Evolutionary conservation across 2,888 invertebrate species (phyloP).

Genomic region (Nycteola revayana): DNA sequence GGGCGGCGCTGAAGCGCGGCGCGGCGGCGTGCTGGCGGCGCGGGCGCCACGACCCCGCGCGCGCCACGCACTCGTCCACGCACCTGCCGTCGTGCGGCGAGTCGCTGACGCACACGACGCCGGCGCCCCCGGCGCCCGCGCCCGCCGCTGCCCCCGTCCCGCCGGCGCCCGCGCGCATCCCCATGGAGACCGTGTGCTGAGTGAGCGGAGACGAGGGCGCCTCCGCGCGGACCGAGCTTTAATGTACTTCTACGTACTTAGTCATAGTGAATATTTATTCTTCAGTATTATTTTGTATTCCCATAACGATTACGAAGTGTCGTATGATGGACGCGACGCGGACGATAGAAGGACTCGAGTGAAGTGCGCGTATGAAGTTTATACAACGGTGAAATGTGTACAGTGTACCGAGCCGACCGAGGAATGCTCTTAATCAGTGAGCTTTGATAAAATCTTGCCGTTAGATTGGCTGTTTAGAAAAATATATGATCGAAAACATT

Average conservation of each 20-base stretch:
- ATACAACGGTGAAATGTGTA: slow-evolving; percentile 19
- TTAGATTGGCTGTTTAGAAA: slow-evolving; percentile 61
- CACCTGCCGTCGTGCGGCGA: slow-evolving; percentile 91
- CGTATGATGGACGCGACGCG: slow-evolving; percentile 19
- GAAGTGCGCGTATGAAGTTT: too few relatives aligned
- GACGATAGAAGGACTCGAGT: slow-evolving; percentile 2
- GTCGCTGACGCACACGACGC: slow-evolving; percentile 86
- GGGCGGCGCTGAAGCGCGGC: slow-evolving; percentile 63
- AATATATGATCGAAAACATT: slow-evolving; percentile 43
- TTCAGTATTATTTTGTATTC: slow-evolving; percentile 74
- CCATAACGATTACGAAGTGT: slow-evolving; percentile 52
- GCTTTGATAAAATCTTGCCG: slow-evolving; percentile 52
- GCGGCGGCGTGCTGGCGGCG: slow-evolving; percentile 79
- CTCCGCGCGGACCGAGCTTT: slow-evolving; percentile 31
- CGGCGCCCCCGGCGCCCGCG: slow-evolving; percentile 81
- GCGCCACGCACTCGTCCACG: slow-evolving; percentile 87
- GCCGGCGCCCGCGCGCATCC: slow-evolving; percentile 69
- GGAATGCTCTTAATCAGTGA: slow-evolving; percentile 11
- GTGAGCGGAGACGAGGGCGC: slow-evolving; percentile 11
- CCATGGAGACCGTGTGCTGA: slow-evolving; percentile 85
- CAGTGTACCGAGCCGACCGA: slow-evolving; percentile 14
- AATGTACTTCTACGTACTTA: slow-evolving; percentile 37
- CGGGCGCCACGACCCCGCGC: slow-evolving; percentile 63
- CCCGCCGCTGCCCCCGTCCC: slow-evolving; percentile 64
- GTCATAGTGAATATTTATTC: slow-evolving; percentile 56